phyloP scores from a whole-genome alignment of 1,140 invertebrate species.

The Pseudomyrmex gracilis region DNA sequence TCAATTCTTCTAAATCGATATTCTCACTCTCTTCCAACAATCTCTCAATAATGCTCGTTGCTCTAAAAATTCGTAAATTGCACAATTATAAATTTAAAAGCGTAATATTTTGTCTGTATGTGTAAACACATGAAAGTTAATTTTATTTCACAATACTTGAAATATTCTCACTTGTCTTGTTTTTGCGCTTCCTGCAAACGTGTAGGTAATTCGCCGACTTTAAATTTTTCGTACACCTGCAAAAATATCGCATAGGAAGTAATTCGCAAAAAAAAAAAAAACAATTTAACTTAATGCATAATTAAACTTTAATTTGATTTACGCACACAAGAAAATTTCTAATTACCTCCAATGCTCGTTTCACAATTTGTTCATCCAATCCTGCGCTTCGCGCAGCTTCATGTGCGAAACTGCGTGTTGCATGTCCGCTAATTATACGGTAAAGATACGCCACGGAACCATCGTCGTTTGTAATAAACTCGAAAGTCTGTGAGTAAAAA shows the following conservation, averaged over 20 bases:
- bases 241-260: not conserved
- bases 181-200: slow-evolving; percentile 34
- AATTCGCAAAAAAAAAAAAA: no score
- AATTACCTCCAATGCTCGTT: slow-evolving; percentile 65
- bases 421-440: slow-evolving; percentile 66
- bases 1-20: slow-evolving; percentile 64
- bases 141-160: not conserved
- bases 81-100: not conserved
- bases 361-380: slow-evolving; percentile 62
- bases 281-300: no score
- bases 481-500: slow-evolving; percentile 71
- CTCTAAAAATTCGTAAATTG: slow-evolving; percentile 62
- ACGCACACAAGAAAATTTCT: not conserved
- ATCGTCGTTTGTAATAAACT: slow-evolving; percentile 66
- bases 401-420: slow-evolving; percentile 74
- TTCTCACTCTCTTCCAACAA: not conserved
- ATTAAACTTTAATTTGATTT: no score
- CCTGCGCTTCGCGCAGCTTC: slow-evolving; percentile 68
- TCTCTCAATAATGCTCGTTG: slow-evolving; percentile 52
- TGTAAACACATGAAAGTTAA: slow-evolving; percentile 4
- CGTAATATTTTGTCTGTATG: not conserved
- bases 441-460: slow-evolving; percentile 71
- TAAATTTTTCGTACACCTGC: slow-evolving; percentile 66
- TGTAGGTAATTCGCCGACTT: slow-evolving; percentile 49
- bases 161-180: slow-evolving; percentile 55